Evolutionary conservation across 2,888 invertebrate genomes (phyloP).

Genomic region (Stegophylla sp.): DNA sequence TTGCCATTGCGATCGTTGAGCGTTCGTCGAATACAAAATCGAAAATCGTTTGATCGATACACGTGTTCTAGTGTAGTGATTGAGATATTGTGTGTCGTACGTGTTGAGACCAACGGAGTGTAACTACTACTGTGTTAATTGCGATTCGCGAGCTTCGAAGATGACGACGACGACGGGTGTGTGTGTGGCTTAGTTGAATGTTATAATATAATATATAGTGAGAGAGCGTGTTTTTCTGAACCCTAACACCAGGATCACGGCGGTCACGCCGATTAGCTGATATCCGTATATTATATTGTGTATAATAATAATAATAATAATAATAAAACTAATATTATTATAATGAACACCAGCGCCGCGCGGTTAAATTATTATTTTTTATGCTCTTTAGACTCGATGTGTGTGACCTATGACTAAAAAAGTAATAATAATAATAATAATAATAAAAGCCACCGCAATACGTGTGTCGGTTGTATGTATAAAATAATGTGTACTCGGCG

Average conservation of each 20-base stretch:
- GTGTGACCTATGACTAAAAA: not conserved
- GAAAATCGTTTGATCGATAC: not conserved
- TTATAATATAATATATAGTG: too few species aligned
- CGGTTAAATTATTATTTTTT: too few species aligned
- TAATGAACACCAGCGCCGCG: not conserved
- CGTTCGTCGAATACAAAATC: too few species aligned
- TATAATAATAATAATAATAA: not conserved
- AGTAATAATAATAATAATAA: slow-evolving; percentile 1
- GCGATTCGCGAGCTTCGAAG: too few species aligned
- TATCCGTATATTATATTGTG: too few species aligned
- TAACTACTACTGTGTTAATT: slow-evolving; percentile 29
- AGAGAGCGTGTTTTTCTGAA: slow-evolving; percentile 5
- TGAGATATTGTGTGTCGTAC: too few species aligned
- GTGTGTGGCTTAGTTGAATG: not conserved
- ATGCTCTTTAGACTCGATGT: not conserved
- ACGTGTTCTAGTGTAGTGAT: too few species aligned
- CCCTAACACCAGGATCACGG: slow-evolving; percentile 43
- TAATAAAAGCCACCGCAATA: not conserved
- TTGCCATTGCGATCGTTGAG: slow-evolving; percentile 11
- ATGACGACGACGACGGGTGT: not conserved
- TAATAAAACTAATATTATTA: not conserved
- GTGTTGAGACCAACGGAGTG: slow-evolving; percentile 24
- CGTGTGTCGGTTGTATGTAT: not conserved
- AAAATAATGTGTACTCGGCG: not conserved
- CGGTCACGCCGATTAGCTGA: slow-evolving; percentile 23